Base-by-base conservation (phyloP, 53 echinoderm and acorn worm genomes). In the Echinometra lucunter region DNA sequence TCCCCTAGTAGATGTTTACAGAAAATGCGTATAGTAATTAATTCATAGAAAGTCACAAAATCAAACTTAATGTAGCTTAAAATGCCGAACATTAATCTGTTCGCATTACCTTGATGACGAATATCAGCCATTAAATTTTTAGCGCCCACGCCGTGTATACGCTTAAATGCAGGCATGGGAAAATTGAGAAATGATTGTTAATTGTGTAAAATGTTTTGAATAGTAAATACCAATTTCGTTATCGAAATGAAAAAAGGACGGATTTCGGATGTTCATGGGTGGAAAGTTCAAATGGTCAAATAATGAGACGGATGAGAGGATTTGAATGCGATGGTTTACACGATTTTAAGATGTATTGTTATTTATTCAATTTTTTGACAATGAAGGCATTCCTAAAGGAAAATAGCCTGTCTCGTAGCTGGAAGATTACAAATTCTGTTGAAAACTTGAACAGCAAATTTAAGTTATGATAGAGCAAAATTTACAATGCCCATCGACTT, bases 91-190 rank as follows among this genome's bases (percentile, higher is more conserved):
- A n/a, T 47, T 28, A 28, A 28, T 49, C 30, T 47, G 8, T 85
- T 47, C 47, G 49, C 85, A 85, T 49, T 30, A 19, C 49, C 27
- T 27, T 45, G 40, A 45, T 1, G n/a, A n/a, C n/a, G n/a, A n/a
- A 49, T 47, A 85, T 23, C 21, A 6, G 18, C 3, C 40, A 78
- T 18, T 8, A 78, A 78, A 28, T 19, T 49, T 49, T 53, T 85
- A n/a, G 49, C 85, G 18, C 85, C 85, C 85, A 85, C 85, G 85
- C 49, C 30, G 4, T 47, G 16, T 49, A 13, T 85, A 49, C 49
- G 85, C 85, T 85, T 16, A 47, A 47, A n/a, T 85, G 53, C 28
- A 85, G 85, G n/a, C 85, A 85, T 85, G 85, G 85, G 85, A 85
- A 85, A 85, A 85, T 85, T 49, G 49, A 16, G n/a, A 85, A 85